Conservation (phyloP, 2,797 vertebrate genomes). For the Sebastolobus alascanus region DNA sequence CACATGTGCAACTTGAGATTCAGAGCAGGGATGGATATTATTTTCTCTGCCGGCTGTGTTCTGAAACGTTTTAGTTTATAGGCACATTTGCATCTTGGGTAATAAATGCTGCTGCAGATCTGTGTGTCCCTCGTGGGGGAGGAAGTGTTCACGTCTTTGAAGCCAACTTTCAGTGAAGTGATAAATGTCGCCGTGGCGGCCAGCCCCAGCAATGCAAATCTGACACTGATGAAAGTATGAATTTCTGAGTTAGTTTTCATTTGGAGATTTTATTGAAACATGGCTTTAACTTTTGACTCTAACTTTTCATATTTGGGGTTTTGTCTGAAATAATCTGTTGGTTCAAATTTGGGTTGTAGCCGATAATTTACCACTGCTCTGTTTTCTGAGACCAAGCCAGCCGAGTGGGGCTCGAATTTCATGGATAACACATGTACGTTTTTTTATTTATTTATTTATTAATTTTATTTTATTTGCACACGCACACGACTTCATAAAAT, state of each 20-base stretch:
- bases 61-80: constrained; percentile 2
- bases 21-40: neutral
- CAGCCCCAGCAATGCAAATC: neutral
- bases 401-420: neutral
- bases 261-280: neutral
- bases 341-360: neutral
- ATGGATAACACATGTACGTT: neutral
- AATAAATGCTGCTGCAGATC: constrained; percentile 24
- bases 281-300: neutral
- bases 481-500: too few relatives aligned
- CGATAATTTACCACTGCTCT: neutral
- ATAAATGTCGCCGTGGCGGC: neutral
- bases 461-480: too few relatives aligned
- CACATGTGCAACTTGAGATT: constrained; percentile 32
- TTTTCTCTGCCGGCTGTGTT: constrained; percentile 16
- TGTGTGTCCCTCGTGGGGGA: neutral
- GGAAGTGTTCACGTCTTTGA: constrained; percentile 29
- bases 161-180: constrained; percentile 16
- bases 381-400: neutral
- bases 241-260: neutral
- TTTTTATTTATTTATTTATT: too few relatives aligned
- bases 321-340: neutral
- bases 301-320: neutral
- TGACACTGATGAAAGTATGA: neutral
- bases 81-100: constrained; percentile 25